phyloP scores from a whole-genome alignment of 2,888 invertebrate species.

The Acrocera orbiculus region DNA sequence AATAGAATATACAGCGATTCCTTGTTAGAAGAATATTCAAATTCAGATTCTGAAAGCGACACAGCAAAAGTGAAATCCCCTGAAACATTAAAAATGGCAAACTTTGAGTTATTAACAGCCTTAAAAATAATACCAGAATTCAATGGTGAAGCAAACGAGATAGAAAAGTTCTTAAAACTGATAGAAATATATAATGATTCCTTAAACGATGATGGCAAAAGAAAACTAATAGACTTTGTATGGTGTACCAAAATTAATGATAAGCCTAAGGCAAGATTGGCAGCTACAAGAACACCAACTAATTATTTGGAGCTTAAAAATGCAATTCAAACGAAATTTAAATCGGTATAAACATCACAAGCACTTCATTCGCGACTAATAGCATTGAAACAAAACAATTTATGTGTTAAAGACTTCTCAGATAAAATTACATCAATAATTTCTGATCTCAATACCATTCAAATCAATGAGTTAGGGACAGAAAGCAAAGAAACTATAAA shows the following conservation, averaged over 20 bases:
- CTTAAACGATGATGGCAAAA: background rate
- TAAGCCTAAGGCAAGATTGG: background rate
- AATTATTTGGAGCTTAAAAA: background rate
- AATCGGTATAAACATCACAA: background rate
- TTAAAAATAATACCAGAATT: conserved; percentile 1
- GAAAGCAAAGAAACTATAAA: too few relatives aligned
- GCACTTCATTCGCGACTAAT: background rate
- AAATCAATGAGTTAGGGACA: too few relatives aligned
- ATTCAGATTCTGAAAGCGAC: too few relatives aligned
- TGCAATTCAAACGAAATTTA: background rate
- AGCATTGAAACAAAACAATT: too few relatives aligned
- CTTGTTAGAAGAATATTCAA: too few relatives aligned
- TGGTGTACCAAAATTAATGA: background rate
- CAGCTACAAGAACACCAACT: background rate
- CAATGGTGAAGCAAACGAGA: background rate
- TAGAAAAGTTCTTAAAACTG: background rate
- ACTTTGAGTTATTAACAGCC: conserved; percentile 1
- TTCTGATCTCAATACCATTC: too few relatives aligned
- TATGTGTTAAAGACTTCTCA: too few relatives aligned
- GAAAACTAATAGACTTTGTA: background rate
- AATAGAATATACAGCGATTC: too few relatives aligned
- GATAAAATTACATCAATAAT: too few relatives aligned
- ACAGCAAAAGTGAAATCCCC: too few relatives aligned
- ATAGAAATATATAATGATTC: conserved; percentile 1
- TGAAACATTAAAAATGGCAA: conserved; percentile 1